These are phyloP conservation scores for Notospermus geniculatus DNA, from an alignment of 1,140 invertebrate species.

Conservation along the genomic window DNA sequence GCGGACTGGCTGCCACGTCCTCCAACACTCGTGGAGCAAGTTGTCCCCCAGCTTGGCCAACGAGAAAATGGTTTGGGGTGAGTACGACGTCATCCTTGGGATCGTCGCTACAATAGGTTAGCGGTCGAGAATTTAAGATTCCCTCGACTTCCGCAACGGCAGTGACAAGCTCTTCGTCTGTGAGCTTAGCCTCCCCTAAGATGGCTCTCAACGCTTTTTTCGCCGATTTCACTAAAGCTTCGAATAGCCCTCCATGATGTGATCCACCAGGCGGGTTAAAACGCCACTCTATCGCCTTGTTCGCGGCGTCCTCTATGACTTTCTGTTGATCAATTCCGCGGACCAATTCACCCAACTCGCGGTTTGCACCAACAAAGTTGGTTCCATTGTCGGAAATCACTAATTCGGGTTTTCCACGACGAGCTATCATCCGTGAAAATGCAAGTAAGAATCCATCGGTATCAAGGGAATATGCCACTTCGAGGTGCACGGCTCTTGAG, in stretches of 20 bases:
- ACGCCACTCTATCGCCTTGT: no score
- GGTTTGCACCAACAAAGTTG: conserved; percentile 17
- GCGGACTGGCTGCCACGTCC: neutral
- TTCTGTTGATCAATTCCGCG: neutral
- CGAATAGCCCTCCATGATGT: conserved; percentile 15
- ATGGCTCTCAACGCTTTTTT: neutral
- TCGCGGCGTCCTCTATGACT: no score
- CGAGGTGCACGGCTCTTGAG: conserved; percentile 18
- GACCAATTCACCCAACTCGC: neutral
- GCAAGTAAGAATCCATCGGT: conserved; percentile 13
- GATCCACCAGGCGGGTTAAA: conserved; percentile 15
- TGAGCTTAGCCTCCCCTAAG: neutral
- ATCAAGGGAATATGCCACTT: conserved; percentile 10
- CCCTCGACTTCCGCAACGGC: neutral
- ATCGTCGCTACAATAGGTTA: neutral
- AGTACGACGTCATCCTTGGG: neutral
- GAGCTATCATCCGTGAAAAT: conserved; percentile 3
- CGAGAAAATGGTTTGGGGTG: conserved; percentile 5
- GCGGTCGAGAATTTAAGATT: neutral
- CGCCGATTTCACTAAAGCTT: conserved; percentile 9
- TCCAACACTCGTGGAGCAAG: conserved; percentile 13
- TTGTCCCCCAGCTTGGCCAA: conserved; percentile 14
- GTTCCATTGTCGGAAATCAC: conserved; percentile 20
- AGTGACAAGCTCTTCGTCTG: conserved; percentile 8
- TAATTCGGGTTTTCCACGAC: no score